Conservation (phyloP, 64 coral and sea anemone genomes). For the Cladopsammia gracilis region DNA sequence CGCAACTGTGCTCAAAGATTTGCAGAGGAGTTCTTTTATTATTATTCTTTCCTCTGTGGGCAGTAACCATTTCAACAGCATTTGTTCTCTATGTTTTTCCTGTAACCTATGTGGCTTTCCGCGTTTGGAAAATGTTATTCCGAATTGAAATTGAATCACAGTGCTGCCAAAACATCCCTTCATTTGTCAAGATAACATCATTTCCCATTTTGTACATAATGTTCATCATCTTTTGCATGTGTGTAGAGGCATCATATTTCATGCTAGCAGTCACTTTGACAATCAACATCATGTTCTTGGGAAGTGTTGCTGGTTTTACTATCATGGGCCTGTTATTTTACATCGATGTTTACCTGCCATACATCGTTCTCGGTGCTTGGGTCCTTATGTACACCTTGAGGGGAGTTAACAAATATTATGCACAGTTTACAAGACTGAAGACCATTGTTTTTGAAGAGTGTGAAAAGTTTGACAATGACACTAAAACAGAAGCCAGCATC, state of each 20-base stretch:
- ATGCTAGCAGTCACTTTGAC: conserved; percentile 75
- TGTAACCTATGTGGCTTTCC: conserved; percentile 94
- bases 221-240: conserved; percentile 93
- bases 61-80: conserved; percentile 64
- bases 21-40: conserved; percentile 49
- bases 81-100: conserved; percentile 88
- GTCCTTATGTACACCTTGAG: conserved; percentile 70
- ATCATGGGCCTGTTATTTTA: conserved; percentile 87
- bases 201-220: conserved; percentile 86
- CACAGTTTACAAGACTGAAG: conserved; percentile 80
- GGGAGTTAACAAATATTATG: conserved; percentile 62
- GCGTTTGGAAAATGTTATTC: conserved; percentile 95
- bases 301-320: conserved; percentile 84
- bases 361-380: conserved; percentile 66
- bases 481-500: conserved; percentile 69
- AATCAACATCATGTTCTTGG: conserved; percentile 83
- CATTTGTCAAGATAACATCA: conserved; percentile 57
- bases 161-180: conserved; percentile 81
- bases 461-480: conserved; percentile 81
- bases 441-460: conserved; percentile 93
- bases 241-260: conserved; percentile 87
- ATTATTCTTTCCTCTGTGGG: conserved; percentile 86
- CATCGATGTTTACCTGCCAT: conserved; percentile 82
- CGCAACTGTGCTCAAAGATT: conserved; percentile 43
- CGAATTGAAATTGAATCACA: conserved; percentile 66